These are phyloP conservation scores for Ophioninae sp. DNA, from an alignment of 2,888 invertebrate species.

Conservation along the genomic window DNA sequence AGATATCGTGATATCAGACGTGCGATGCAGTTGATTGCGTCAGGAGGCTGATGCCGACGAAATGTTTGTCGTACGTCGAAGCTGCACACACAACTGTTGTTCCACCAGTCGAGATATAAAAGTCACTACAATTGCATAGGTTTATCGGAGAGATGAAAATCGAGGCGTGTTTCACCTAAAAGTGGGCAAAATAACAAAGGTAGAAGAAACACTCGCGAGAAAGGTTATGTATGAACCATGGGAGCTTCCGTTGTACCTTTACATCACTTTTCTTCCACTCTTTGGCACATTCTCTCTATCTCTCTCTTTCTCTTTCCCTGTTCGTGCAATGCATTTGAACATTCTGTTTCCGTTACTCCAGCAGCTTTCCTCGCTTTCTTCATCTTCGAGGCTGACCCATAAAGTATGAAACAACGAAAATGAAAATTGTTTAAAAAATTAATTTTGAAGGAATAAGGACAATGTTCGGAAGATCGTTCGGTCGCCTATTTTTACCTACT, in stretches of 20 bases:
- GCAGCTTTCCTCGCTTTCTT: constrained; percentile 1
- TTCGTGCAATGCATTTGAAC: constrained; percentile 21
- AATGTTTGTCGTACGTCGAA: constrained; percentile 12
- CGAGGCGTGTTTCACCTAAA: constrained; percentile 43
- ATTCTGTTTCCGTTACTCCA: constrained; percentile 19
- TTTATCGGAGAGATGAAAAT: constrained; percentile 26
- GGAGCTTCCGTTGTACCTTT: neutral
- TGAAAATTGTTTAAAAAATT: too few species aligned
- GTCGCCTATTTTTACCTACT: too few species aligned
- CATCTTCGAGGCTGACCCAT: neutral
- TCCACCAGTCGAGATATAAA: neutral
- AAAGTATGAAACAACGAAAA: neutral
- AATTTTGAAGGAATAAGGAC: too few species aligned
- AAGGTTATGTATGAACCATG: constrained; percentile 20
- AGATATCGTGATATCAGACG: neutral
- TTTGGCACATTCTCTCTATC: constrained; percentile 17
- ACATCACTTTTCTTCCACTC: constrained; percentile 6
- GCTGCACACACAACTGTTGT: neutral
- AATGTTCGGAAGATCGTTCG: too few species aligned
- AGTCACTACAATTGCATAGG: constrained; percentile 10
- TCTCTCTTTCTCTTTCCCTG: constrained; percentile 23
- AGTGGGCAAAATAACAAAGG: constrained; percentile 26
- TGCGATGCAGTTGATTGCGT: neutral
- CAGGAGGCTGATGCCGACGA: constrained; percentile 1
- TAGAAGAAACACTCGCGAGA: constrained; percentile 34